Conservation (phyloP, 2,888 invertebrate genomes). For the Flabesymbios commensalis region DNA sequence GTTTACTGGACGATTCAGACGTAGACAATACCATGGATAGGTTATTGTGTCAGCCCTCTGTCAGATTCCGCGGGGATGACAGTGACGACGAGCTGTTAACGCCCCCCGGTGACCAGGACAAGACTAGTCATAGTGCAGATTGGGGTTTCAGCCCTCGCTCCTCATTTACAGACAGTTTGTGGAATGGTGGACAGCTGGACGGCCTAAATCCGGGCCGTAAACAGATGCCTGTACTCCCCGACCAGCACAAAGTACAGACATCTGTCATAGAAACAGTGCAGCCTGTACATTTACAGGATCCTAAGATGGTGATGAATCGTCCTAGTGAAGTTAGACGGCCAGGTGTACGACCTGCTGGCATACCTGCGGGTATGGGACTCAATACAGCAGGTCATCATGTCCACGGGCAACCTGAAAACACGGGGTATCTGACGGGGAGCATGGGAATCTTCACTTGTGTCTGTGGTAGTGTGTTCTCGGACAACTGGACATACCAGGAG, state of each 20-base stretch:
- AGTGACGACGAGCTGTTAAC: neutral
- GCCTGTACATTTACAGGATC: neutral
- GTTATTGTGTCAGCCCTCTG: neutral
- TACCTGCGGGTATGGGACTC: neutral
- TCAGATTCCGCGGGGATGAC: neutral
- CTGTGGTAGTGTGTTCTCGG: constrained; percentile 21
- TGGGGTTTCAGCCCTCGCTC: neutral
- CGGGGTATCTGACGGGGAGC: neutral
- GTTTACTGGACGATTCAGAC: too few relatives aligned
- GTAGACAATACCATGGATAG: constrained; percentile 4
- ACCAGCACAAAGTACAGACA: too few relatives aligned
- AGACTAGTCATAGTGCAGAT: neutral
- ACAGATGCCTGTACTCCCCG: neutral
- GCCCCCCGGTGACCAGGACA: neutral
- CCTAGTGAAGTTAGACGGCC: too few relatives aligned
- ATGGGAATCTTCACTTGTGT: constrained; percentile 25
- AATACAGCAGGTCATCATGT: neutral
- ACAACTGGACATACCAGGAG: constrained; percentile 24
- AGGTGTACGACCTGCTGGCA: neutral
- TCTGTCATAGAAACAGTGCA: neutral
- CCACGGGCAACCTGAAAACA: neutral
- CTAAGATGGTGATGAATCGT: too few relatives aligned
- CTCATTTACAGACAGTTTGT: too few relatives aligned
- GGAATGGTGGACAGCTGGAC: neutral
- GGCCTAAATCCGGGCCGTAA: neutral